phyloP scores from a whole-genome alignment of 2,888 invertebrate genomes.

The Neria commutata region DNA sequence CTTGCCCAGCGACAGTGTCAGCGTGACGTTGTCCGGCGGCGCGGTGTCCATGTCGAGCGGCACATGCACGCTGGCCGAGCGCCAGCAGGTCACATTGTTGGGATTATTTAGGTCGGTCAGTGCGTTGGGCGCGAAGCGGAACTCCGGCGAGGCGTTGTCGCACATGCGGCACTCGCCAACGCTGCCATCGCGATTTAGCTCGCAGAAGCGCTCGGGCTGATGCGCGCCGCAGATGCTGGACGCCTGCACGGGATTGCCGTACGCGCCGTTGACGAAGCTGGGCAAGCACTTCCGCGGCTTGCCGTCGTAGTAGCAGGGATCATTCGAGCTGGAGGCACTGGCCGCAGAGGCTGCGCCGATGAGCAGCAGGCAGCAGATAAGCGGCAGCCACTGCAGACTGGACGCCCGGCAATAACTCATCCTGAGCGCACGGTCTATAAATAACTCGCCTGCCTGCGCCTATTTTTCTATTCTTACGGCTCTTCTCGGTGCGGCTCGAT shows the following conservation, averaged over 20 bases:
- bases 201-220: constrained; percentile 79
- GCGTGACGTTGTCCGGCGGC: constrained; percentile 90
- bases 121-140: constrained; percentile 79
- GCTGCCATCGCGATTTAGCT: constrained; percentile 63
- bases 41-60: constrained; percentile 73
- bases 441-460: neutral
- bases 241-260: constrained; percentile 85
- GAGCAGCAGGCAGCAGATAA: neutral
- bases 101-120: constrained; percentile 97
- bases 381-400: constrained; percentile 3
- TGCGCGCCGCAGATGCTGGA: constrained; percentile 89
- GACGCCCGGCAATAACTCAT: neutral
- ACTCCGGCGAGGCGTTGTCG: constrained; percentile 78
- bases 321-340: constrained; percentile 63
- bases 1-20: constrained; percentile 91
- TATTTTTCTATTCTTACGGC: neutral
- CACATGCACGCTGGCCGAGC: constrained; percentile 81
- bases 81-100: constrained; percentile 97
- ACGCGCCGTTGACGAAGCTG: constrained; percentile 98
- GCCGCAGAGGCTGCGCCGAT: constrained; percentile 15
- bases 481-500: neutral
- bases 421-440: neutral
- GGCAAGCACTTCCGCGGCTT: constrained; percentile 91
- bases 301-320: constrained; percentile 91
- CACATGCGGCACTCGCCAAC: constrained; percentile 74